Percentiles rank a stretch among this genome's conserved stretches.
Conservation (phyloP, 2,113 vertebrate species). For the Vulpes ferrilata region DNA sequence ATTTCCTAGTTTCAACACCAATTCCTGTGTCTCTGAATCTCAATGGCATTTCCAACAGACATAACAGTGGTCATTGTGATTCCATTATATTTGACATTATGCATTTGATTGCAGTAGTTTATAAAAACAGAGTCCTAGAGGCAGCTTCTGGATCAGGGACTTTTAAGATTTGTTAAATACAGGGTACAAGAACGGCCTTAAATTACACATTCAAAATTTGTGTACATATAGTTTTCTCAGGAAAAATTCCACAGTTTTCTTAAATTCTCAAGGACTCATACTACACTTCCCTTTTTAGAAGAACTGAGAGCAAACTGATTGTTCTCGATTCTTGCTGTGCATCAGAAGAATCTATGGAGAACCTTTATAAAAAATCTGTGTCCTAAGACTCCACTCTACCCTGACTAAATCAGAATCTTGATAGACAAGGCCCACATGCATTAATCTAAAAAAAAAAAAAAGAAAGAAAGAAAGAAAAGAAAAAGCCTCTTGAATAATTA, state of each 20-base stretch:
- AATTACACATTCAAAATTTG: not conserved
- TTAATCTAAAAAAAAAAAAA: not conserved
- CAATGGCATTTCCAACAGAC: not conserved
- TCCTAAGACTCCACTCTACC: not conserved
- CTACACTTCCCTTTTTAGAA: not conserved
- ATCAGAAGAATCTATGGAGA: not conserved
- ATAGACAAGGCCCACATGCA: not conserved
- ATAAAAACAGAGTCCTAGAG: not conserved
- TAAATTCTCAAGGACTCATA: not conserved
- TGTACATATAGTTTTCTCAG: not conserved
- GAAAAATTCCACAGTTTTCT: not conserved
- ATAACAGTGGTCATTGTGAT: not conserved
- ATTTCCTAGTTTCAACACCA: slow-evolving; percentile 27
- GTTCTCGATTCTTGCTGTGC: not conserved
- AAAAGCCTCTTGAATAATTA: not conserved
- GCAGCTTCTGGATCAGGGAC: not conserved
- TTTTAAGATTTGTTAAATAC: not conserved
- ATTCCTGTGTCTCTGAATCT: not conserved
- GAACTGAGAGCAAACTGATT: not conserved
- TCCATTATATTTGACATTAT: not conserved
- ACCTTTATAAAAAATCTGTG: not conserved
- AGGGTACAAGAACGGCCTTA: not conserved
- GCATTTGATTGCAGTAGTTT: not conserved
- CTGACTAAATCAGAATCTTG: not conserved
- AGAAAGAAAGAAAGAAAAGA: too few species aligned